Evolutionary conservation across 2,888 invertebrate genomes (phyloP), one percentile per base, ranked within the genome.

Genomic region (Scaptomyza tumidula): DNA sequence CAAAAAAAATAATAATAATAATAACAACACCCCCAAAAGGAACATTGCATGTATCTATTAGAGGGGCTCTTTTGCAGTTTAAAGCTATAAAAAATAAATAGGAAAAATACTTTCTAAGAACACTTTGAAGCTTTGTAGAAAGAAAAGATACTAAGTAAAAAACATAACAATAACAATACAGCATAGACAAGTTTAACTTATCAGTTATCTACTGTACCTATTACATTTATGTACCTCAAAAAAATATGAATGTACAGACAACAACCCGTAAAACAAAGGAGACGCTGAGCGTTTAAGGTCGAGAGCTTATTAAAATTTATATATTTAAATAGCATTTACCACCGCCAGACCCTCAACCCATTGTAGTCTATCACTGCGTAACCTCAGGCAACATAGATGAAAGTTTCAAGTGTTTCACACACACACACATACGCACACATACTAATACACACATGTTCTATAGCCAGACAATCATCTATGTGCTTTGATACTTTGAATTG

Each of bases 221-320:
- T 11, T 33, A 24, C 41, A 43, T 3, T 9, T 9, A 6, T 29
- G 24, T 1, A 19, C 9, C n/a, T 3, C 7, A 19, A 29, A 53
- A 29, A 53, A 2, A 9, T 52, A 6, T 49, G 6, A 31, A 5
- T 53, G 19, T 53, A 11, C 27, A 35, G 53, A 43, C n/a, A 39
- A 39, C n/a, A n/a, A 49, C 16, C 43, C 60, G 24, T 43, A 58
- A 67, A 75, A 68, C 60, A 74, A 76, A 41, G 56, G 61, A 52
- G 56, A 19, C 41, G 44, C 37, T 50, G 33, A 39, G 58, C 56
- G 19, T 24, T 39, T 64, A 61, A 74, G 78, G 78, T 75, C 75
- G 63, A 77, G 72, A 75, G 82, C 86, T 89, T 89, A 90, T 89
- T 89, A 90, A 89, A 89, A 89, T 90, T 80, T 89, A 89, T 89